These are phyloP conservation scores for Epinotia brunnichana DNA, from an alignment of 2,888 invertebrate genomes.

Conservation along the genomic window DNA sequence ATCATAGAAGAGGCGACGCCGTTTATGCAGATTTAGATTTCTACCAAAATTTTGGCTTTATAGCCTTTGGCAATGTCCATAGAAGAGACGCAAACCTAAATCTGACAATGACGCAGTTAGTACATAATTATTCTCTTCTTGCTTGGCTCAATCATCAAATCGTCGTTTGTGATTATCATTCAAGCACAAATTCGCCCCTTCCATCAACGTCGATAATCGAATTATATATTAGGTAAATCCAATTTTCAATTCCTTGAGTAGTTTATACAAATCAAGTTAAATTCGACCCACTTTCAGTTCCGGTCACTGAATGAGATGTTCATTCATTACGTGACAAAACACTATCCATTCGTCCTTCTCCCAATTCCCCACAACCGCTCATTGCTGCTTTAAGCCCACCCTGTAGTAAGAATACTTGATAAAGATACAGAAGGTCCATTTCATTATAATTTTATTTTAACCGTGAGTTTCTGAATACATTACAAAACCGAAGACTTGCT, in stretches of 20 bases:
- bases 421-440: not conserved
- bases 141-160: not conserved
- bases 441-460: not conserved
- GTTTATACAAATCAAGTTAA: conserved; percentile 4
- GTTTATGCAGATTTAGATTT: no score
- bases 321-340: conserved; percentile 33
- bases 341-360: conserved; percentile 21
- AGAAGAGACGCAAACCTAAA: no score
- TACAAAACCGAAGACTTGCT: not conserved
- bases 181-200: not conserved
- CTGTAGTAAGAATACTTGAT: not conserved
- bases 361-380: conserved; percentile 10
- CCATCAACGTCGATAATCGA: not conserved
- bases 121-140: no score
- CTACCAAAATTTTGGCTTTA: no score
- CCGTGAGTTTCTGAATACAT: not conserved
- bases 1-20: no score
- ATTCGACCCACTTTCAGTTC: conserved; percentile 18
- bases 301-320: conserved; percentile 18
- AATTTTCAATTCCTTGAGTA: not conserved
- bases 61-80: no score
- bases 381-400: conserved; percentile 25
- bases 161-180: not conserved
- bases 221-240: not conserved
- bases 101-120: no score